Conservation (phyloP, 2,113 vertebrate genomes). For the Pedionomus torquatus region DNA sequence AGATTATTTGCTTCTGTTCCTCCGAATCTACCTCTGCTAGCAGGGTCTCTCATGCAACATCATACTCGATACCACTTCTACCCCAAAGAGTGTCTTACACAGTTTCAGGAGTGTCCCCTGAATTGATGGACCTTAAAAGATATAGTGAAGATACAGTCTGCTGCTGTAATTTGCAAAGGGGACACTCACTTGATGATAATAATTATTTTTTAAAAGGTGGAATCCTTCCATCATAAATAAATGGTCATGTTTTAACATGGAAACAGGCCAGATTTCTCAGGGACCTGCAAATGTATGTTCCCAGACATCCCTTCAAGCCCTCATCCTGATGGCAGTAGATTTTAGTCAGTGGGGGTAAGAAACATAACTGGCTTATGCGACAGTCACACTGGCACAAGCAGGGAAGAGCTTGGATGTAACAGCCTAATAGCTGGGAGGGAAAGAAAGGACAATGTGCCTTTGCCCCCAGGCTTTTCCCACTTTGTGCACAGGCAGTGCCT, state of each 20-base stretch:
- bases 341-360: background rate
- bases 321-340: background rate
- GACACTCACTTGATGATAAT: background rate
- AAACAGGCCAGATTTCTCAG: background rate
- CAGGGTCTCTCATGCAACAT: background rate
- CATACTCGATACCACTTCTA: background rate
- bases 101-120: background rate
- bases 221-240: background rate
- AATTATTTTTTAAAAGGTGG: background rate
- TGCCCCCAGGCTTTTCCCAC: background rate
- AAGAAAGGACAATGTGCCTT: background rate
- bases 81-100: background rate
- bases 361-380: background rate
- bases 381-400: accelerated
- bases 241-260: background rate
- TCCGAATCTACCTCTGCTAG: background rate
- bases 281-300: background rate
- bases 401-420: background rate
- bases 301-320: background rate
- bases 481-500: background rate
- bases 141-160: background rate
- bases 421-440: background rate
- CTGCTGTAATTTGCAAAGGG: background rate
- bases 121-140: background rate
- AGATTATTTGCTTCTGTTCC: background rate